Conservation (phyloP, 1,140 invertebrate genomes). For the Diprion similis region DNA sequence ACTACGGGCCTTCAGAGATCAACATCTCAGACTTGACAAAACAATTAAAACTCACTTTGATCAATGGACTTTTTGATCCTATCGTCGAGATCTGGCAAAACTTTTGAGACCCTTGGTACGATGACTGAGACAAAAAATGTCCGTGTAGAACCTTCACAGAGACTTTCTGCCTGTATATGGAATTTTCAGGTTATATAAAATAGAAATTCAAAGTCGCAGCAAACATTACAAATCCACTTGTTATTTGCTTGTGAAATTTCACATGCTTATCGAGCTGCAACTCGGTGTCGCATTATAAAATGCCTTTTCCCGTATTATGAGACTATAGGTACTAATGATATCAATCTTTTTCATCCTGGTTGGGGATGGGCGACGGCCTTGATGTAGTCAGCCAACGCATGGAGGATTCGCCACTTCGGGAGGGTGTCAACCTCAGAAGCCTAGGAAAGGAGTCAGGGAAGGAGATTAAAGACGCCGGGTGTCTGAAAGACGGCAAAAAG, state of each 20-base stretch:
- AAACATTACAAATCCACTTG: background rate
- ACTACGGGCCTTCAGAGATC: too few relatives aligned
- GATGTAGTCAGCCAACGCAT: conserved; percentile 18
- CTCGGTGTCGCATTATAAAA: background rate
- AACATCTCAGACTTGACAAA: too few relatives aligned
- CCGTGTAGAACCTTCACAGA: too few relatives aligned
- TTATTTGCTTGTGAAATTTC: too few relatives aligned
- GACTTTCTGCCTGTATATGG: too few relatives aligned
- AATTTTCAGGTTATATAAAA: too few relatives aligned
- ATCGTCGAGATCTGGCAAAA: background rate
- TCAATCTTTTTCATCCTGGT: background rate
- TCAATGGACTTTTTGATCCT: background rate
- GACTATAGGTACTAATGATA: conserved; percentile 6
- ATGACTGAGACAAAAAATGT: too few relatives aligned
- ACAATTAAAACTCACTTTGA: too few relatives aligned
- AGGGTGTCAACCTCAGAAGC: conserved; percentile 2
- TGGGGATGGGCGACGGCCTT: conserved; percentile 21
- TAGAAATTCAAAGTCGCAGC: background rate
- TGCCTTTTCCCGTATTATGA: background rate
- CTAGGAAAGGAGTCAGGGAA: conserved; percentile 9
- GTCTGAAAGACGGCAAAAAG: background rate
- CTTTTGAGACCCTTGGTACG: background rate
- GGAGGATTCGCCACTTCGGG: conserved; percentile 15
- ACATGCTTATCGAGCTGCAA: background rate
- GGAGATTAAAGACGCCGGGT: background rate